phyloP scores from a whole-genome alignment of 2,888 invertebrate genomes.

The Apodemia mormo region DNA sequence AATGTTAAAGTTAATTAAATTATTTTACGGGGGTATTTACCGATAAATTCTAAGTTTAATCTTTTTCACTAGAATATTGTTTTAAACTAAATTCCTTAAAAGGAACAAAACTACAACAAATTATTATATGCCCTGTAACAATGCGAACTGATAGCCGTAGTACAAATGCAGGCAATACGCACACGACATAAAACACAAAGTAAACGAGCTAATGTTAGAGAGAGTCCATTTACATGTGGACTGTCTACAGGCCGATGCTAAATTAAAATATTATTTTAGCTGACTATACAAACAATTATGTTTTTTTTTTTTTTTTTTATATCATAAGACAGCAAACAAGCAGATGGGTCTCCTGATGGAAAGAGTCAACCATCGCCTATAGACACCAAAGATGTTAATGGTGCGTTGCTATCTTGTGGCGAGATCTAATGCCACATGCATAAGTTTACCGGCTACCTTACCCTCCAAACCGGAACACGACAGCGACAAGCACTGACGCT shows the following conservation, averaged over 20 bases:
- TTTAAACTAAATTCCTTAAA: neutral
- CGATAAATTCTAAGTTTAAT: neutral
- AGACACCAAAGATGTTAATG: no score
- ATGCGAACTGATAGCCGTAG: neutral
- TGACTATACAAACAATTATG: neutral
- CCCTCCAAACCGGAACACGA: no score
- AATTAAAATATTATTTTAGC: neutral
- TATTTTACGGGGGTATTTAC: no score
- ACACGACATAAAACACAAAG: neutral
- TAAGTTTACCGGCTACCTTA: no score
- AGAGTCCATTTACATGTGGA: neutral
- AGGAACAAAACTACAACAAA: neutral
- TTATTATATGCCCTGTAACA: neutral
- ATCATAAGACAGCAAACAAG: no score
- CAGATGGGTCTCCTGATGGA: no score
- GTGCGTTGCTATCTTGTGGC: no score
- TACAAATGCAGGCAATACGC: neutral
- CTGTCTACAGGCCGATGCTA: neutral
- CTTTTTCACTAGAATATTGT: neutral
- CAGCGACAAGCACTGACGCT: no score
- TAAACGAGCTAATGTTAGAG: neutral
- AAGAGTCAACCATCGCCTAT: no score
- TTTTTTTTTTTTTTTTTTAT: slow-evolving; percentile 5
- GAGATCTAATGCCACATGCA: no score
- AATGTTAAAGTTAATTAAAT: no score